These are phyloP conservation scores for Cassiopea xamachana DNA, from an alignment of 30 jellyfish, hydroid and myxozoan genomes.

Conservation along the genomic window DNA sequence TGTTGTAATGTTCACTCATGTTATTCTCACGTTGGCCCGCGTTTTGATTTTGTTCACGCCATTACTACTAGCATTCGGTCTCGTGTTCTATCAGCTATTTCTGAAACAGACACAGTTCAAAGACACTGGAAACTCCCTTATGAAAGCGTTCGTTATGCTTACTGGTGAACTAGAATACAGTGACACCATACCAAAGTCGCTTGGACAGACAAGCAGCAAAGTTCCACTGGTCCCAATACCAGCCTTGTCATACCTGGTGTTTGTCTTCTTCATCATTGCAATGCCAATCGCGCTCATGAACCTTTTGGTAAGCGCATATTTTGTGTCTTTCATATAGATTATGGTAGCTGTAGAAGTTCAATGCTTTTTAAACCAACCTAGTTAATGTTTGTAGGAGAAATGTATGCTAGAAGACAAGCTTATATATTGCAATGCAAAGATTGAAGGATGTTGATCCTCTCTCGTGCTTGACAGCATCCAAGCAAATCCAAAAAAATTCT, in stretches of 20 bases:
- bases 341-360: too few species aligned
- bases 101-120: conserved; percentile 40
- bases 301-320: conserved; percentile 63
- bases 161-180: conserved; percentile 81
- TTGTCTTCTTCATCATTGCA: conserved; percentile 50
- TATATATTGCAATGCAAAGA: too few species aligned
- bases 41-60: conserved; percentile 71
- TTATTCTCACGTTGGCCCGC: conserved; percentile 54
- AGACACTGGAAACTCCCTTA: conserved; percentile 37
- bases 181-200: conserved; percentile 43
- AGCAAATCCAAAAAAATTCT: too few species aligned
- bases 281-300: conserved; percentile 80
- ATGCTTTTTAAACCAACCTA: too few species aligned
- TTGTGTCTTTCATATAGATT: neutral
- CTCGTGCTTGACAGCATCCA: too few species aligned
- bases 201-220: neutral
- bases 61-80: conserved; percentile 78
- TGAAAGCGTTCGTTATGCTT: conserved; percentile 77
- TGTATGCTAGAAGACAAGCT: too few species aligned
- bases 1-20: conserved; percentile 86
- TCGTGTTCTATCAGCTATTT: conserved; percentile 69
- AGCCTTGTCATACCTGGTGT: conserved; percentile 51
- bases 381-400: too few species aligned
- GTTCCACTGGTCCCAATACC: conserved; percentile 38
- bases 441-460: too few species aligned